Evolutionary conservation across 2,797 vertebrate genomes (phyloP), one percentile per base, ranked within the genome.

Genomic region (Arrhamphus sclerolepis): DNA sequence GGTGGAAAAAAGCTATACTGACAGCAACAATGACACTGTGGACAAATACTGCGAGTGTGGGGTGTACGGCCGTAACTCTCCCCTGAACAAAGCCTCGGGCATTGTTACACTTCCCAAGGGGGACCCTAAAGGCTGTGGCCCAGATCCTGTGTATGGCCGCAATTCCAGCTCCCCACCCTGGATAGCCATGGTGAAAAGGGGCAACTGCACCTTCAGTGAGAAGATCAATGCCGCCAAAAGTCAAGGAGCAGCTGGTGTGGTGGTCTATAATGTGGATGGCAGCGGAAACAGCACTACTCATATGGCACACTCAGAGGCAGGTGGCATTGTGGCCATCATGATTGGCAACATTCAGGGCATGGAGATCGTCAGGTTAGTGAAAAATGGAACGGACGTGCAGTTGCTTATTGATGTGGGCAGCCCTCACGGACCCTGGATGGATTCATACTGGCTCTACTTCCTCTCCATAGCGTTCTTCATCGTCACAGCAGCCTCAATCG

Each of bases 401-500:
- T 93, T 98, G 94, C 2, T 50, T 5, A 95, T 98, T 0, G 67
- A 88, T 38, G 80, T 93, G 5, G 96, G 94, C 48, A 94, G 73
- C 44, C 92, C 91, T 9, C 93, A 92, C 0, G 93, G 92, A 9
- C 87, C 92, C 10, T 95, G 93, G 91, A 89, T 94, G 80, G 95
- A 93, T 67, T 89, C 92, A 16, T 96, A 96, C 87, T 98, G 96
- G 83, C 93, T 97, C 62, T 97, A 97, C 83, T 94, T 96, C 43
- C 93, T 97, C 72, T 97, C 95, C 0, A 93, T 97, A 34, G 94
- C 95, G 0, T 97, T 98, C 85, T 97, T 98, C 55, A 89, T 96
- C 2, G 94, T 98, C 65, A 96, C 94, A 0, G 93, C 94, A 2
- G 93, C 95, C 50, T 95, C 95, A 0, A 88, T 97, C 62, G 89